Percentiles rank a stretch among this genome's conserved stretches.
These are phyloP conservation scores for Stichopus horrens DNA, from an alignment of 53 echinoderm and acorn worm genomes.

Conservation along the genomic window DNA sequence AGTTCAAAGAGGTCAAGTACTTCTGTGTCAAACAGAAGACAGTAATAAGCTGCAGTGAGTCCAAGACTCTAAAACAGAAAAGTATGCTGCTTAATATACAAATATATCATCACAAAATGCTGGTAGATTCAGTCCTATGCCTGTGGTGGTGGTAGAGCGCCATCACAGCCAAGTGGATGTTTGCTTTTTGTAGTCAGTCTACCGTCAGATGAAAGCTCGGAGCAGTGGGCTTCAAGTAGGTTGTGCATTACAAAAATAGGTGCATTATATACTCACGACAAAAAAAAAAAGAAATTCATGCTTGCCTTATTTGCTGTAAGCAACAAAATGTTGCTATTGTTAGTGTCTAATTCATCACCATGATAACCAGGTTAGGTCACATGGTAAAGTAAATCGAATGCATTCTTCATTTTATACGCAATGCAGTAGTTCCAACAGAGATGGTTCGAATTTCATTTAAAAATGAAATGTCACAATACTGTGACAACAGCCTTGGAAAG, in stretches of 20 bases:
- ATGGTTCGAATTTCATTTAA: neutral
- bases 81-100: no score
- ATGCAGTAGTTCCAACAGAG: neutral
- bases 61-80: conserved; percentile 12
- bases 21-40: neutral
- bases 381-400: neutral
- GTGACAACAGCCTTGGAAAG: neutral
- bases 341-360: neutral
- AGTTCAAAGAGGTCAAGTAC: neutral
- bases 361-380: neutral
- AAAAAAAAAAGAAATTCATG: neutral
- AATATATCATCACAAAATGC: neutral
- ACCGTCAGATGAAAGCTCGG: neutral
- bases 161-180: neutral
- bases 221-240: no score
- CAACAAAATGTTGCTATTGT: neutral
- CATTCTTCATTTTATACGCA: neutral
- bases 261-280: no score
- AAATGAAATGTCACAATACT: neutral
- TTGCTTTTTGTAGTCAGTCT: neutral
- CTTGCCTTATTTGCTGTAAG: neutral
- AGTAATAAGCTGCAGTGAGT: conserved; percentile 32
- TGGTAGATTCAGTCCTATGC: neutral
- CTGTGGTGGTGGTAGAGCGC: neutral
- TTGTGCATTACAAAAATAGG: no score